Evolutionary conservation across 2,888 invertebrate species (phyloP).

Genomic region (Andrena flavipes): DNA sequence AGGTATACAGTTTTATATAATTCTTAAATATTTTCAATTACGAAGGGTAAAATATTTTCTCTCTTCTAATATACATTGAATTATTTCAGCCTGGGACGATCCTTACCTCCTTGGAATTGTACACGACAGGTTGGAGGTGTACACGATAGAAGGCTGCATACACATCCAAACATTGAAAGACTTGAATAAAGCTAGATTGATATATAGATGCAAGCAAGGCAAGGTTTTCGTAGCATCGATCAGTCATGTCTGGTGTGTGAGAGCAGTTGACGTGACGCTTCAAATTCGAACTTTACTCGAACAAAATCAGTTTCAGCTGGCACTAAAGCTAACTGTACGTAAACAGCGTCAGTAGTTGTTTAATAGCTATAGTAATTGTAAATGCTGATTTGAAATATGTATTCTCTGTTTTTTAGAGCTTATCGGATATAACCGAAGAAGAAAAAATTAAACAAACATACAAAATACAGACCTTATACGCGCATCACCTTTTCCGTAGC

Average conservation of each 20-base stretch:
- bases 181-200: conserved; percentile 90
- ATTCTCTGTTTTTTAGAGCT: conserved; percentile 87
- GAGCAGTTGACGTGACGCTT: conserved; percentile 91
- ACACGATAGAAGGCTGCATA: conserved; percentile 92
- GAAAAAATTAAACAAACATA: conserved; percentile 93
- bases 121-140: conserved; percentile 93
- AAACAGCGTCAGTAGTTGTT: not conserved
- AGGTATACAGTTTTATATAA: conserved; percentile 84
- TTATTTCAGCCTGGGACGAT: conserved; percentile 93
- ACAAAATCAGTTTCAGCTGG: conserved; percentile 97
- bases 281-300: conserved; percentile 94
- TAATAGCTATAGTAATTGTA: too few relatives aligned
- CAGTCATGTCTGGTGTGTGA: conserved; percentile 95
- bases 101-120: conserved; percentile 96
- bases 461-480: conserved; percentile 95
- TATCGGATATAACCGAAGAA: conserved; percentile 92
- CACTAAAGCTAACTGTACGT: conserved; percentile 94
- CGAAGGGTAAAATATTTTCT: not conserved
- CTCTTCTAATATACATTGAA: conserved; percentile 19
- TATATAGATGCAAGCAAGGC: conserved; percentile 91
- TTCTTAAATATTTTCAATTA: not conserved
- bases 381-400: not conserved
- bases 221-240: conserved; percentile 94
- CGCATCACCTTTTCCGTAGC: conserved; percentile 95
- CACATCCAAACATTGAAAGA: conserved; percentile 93